These are phyloP conservation scores for Norana najaformis DNA, from an alignment of 2,888 invertebrate genomes.

Conservation along the genomic window DNA sequence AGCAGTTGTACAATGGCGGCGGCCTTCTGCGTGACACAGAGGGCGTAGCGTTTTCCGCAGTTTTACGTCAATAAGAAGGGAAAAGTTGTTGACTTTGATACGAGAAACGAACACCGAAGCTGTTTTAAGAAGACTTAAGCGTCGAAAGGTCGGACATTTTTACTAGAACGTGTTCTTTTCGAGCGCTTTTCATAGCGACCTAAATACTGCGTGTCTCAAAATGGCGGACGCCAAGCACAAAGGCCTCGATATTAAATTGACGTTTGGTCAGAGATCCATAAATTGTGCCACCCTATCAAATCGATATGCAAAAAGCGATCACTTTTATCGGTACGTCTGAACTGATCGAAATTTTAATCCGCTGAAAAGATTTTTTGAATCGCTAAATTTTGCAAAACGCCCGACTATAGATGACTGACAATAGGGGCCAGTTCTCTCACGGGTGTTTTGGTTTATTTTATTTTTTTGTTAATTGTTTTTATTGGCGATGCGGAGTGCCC, in stretches of 20 bases:
- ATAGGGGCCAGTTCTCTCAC: background rate
- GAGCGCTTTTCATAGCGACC: background rate
- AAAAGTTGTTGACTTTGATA: background rate
- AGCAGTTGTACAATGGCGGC: constrained; percentile 7
- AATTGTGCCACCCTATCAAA: background rate
- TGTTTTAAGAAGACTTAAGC: background rate
- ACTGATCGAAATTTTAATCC: background rate
- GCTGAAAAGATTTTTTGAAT: background rate
- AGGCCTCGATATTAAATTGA: background rate
- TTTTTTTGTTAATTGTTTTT: background rate
- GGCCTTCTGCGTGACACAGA: constrained; percentile 13
- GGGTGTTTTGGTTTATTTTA: background rate
- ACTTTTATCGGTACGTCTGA: background rate
- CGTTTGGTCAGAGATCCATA: background rate
- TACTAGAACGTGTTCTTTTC: background rate
- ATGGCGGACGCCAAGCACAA: constrained; percentile 8
- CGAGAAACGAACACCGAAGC: constrained; percentile 5
- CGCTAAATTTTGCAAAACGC: background rate
- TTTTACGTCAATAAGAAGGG: background rate
- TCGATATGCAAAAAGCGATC: background rate
- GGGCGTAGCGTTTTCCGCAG: constrained; percentile 18
- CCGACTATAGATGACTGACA: background rate
- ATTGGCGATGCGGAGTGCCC: background rate
- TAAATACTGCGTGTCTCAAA: constrained; percentile 14
- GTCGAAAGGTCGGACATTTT: constrained; percentile 14